Percentiles rank a stretch among this genome's conserved stretches.
Evolutionary conservation across 2,797 vertebrate species (phyloP).

Genomic region (Craterocephalus amniculus): DNA sequence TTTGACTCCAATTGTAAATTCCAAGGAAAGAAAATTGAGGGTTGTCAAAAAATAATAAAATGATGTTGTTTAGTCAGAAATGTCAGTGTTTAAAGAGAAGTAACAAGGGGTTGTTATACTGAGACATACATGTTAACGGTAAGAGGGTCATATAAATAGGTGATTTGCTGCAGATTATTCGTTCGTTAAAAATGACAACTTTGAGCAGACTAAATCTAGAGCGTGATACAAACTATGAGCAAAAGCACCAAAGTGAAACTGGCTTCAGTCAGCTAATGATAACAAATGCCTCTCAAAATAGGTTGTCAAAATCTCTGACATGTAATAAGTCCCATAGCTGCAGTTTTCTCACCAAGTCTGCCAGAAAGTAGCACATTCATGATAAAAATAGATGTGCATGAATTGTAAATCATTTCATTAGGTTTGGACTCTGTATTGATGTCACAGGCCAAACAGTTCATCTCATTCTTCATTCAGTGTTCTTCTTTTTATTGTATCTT

Average conservation of each 20-base stretch:
- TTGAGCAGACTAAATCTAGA: constrained; percentile 17
- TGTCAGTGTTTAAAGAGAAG: constrained; percentile 8
- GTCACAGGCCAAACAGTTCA: constrained; percentile 41
- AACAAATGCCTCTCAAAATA: constrained; percentile 33
- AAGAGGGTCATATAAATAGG: constrained; percentile 3
- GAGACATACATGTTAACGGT: constrained; percentile 15
- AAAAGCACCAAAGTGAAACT: constrained; percentile 17
- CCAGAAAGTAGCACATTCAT: constrained; percentile 40
- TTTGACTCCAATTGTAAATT: constrained; percentile 17
- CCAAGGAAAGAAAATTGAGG: constrained; percentile 1
- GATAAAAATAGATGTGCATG: constrained; percentile 49
- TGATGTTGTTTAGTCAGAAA: not conserved
- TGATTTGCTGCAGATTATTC: constrained; percentile 4
- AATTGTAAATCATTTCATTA: constrained; percentile 43
- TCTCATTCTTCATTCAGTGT: constrained; percentile 15
- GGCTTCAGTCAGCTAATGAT: constrained; percentile 37
- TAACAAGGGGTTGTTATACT: constrained; percentile 20
- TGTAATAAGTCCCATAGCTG: constrained; percentile 34
- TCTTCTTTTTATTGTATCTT: constrained; percentile 42
- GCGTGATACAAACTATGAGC: constrained; percentile 33
- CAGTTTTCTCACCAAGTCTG: constrained; percentile 30
- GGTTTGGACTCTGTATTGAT: constrained; percentile 36
- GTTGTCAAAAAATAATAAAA: constrained; percentile 3
- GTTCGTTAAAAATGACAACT: constrained; percentile 33
- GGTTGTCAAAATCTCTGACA: constrained; percentile 36